Evolutionary conservation across 2,113 vertebrate species (phyloP), one percentile per base, ranked within the genome.

Genomic region (Tenebrosternarchus preto): DNA sequence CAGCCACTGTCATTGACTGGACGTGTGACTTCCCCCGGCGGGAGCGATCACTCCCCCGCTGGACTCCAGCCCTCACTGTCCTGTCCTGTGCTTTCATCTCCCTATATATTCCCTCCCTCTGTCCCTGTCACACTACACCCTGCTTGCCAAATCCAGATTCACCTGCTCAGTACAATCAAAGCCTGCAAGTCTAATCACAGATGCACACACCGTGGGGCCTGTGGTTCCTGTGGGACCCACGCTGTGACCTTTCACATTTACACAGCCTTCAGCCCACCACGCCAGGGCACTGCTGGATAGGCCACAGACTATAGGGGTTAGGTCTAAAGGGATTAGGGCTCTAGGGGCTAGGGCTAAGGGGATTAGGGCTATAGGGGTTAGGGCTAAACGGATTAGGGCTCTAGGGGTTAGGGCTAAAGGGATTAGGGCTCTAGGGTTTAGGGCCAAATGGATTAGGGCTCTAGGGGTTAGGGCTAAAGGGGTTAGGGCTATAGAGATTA

Each of bases 11-110:
- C 72, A 86, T 82, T 87, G 79, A 88, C 83, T 86, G 84, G 77
- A 85, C 67, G 83, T 82, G 88, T 83, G 92, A 92, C 85, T 24
- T 75, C 82, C 89, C 84, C 84, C 71, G 57, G 20, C 59, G 2
- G 29, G n/a, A 75, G 15, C 71, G n/a, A 33, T 36, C 33, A 2
- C 33, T 36, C 3, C 33, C 33, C 6, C 3, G 33, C 6, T 6
- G 2, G 33, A 36, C 3, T 36, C 33, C 33, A 36, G 33, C 6
- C 33, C 6, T 36, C 33, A 2, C 3, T 36, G 33, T 36, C 6
- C 33, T 6, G 33, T 36, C 33, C 33, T 36, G 64, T 57, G 24
- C 29, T 61, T 15, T 16, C 33, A 36, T 50, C 33, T 25, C 56
- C n/a, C 31, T 57, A 16, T 59, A 53, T 12, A 55, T 43, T 57